Conservation (phyloP, 2,888 invertebrate genomes). For the Carabus problematicus region DNA sequence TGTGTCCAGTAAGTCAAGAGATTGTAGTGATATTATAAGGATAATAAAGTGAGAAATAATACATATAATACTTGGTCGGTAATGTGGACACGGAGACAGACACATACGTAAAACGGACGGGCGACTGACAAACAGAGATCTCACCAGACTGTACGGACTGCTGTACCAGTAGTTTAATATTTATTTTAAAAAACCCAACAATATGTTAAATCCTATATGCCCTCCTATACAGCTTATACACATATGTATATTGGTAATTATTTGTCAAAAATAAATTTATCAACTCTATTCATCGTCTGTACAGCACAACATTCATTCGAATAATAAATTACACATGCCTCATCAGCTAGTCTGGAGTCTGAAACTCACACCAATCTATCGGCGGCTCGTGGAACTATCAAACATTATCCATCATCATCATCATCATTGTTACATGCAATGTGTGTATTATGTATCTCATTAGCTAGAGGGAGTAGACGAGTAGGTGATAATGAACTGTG, state of each 20-base stretch:
- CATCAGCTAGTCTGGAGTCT: constrained; percentile 26
- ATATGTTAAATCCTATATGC: constrained; percentile 58
- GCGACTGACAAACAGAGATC: constrained; percentile 4
- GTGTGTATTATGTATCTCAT: neutral
- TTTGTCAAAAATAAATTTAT: constrained; percentile 59
- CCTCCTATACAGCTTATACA: constrained; percentile 58
- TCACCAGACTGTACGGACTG: constrained; percentile 18
- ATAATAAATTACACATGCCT: constrained; percentile 41
- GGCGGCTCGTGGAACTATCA: neutral
- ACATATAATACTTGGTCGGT: no score
- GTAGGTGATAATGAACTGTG: no score
- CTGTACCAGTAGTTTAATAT: constrained; percentile 35
- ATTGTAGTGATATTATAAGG: no score
- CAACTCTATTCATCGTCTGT: constrained; percentile 56
- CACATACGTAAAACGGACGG: neutral
- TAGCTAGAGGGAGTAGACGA: no score
- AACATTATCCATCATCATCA: neutral
- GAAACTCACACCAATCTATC: constrained; percentile 7
- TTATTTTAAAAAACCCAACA: constrained; percentile 54
- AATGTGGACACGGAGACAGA: no score
- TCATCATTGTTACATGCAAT: neutral
- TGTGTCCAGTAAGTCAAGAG: no score
- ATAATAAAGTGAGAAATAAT: no score
- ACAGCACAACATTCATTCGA: constrained; percentile 51
- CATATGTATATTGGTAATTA: constrained; percentile 54